phyloP scores from a whole-genome alignment of 2,888 invertebrate genomes.

The Megamerina dolium region DNA sequence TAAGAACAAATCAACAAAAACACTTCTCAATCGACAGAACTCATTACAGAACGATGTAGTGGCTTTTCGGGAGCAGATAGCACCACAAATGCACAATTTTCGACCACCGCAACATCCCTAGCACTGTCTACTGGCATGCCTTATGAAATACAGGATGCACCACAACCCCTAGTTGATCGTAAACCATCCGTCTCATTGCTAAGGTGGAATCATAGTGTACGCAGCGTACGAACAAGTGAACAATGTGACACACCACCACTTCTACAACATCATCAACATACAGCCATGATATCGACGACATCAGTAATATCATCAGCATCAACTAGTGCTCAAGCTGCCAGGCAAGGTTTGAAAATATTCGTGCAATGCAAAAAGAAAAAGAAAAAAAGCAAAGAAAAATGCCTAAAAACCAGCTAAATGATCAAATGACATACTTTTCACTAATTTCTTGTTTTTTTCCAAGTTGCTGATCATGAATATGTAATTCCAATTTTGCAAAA shows the following conservation, averaged over 20 bases:
- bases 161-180: constrained; percentile 65
- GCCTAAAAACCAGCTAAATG: constrained; percentile 1
- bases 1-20: constrained; percentile 6
- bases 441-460: no score
- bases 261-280: no score
- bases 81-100: constrained; percentile 31
- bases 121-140: constrained; percentile 55
- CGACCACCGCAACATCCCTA: constrained; percentile 44
- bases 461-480: no score
- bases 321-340: constrained; percentile 41
- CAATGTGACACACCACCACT: constrained; percentile 16
- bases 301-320: constrained; percentile 19
- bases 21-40: constrained; percentile 46
- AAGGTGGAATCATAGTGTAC: constrained; percentile 50
- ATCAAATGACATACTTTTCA: no score
- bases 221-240: constrained; percentile 20
- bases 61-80: constrained; percentile 56
- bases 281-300: constrained; percentile 15
- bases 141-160: constrained; percentile 63
- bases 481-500: constrained; percentile 6
- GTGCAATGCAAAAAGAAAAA: constrained; percentile 6
- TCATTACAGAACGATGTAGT: constrained; percentile 67
- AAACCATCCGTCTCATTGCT: constrained; percentile 60
- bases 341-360: constrained; percentile 51
- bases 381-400: constrained; percentile 1